A percentile compares a stretch with the other conserved stretches of the same genome.
These are phyloP conservation scores for Drosophila atripex DNA, from an alignment of 2,888 invertebrate genomes.

Conservation along the genomic window DNA sequence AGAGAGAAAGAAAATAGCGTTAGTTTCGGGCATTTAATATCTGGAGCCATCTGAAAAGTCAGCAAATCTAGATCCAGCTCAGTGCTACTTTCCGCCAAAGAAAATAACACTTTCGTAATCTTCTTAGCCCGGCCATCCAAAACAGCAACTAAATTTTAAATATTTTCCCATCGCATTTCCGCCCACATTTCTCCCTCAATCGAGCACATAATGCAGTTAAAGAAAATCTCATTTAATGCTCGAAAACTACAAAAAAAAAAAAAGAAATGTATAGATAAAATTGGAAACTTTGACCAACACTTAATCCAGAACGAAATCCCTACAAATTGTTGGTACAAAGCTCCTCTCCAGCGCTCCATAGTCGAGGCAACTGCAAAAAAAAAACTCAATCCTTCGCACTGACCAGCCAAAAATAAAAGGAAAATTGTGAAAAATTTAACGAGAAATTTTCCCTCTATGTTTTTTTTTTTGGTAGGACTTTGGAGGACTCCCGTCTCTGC, in stretches of 20 bases:
- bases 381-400: slow-evolving; percentile 15
- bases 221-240: slow-evolving; percentile 7
- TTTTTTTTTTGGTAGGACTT: neutral
- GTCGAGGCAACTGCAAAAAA: slow-evolving; percentile 20
- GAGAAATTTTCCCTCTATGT: slow-evolving; percentile 13
- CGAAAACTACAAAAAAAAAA: too few relatives aligned
- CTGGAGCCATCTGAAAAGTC: neutral
- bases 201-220: slow-evolving; percentile 37
- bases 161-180: slow-evolving; percentile 41
- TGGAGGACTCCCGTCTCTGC: slow-evolving; percentile 15
- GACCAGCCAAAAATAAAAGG: slow-evolving; percentile 2
- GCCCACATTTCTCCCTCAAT: slow-evolving; percentile 24
- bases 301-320: slow-evolving; percentile 42
- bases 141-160: slow-evolving; percentile 34
- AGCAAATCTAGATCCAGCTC: slow-evolving; percentile 11
- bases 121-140: slow-evolving; percentile 17
- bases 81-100: slow-evolving; percentile 4
- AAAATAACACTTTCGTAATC: slow-evolving; percentile 31
- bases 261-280: slow-evolving; percentile 20
- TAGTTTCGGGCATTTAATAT: slow-evolving; percentile 3
- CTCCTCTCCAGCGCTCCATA: slow-evolving; percentile 3
- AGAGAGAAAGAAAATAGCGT: slow-evolving; percentile 23
- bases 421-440: slow-evolving; percentile 29
- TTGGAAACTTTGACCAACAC: slow-evolving; percentile 44
- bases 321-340: slow-evolving; percentile 40